phyloP scores from a whole-genome alignment of 2,113 vertebrate species.

The Pedetes capensis region DNA sequence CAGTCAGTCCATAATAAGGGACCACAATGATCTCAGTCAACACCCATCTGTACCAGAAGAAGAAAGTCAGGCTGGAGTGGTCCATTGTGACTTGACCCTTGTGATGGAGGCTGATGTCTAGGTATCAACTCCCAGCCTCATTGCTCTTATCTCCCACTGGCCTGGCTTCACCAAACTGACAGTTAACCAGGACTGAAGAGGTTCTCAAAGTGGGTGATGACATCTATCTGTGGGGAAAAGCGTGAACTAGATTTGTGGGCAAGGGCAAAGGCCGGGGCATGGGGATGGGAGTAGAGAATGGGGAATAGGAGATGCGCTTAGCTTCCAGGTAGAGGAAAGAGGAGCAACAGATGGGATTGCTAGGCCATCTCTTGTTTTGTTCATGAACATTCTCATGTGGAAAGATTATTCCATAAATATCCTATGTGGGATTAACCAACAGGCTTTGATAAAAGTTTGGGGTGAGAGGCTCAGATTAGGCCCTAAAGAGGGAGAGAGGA shows the following conservation, averaged over 20 bases:
- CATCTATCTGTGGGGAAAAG: not conserved
- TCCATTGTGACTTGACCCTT: not conserved
- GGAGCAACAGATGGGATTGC: not conserved
- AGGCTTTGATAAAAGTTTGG: not conserved
- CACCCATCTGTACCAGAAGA: not conserved
- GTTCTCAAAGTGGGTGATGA: not conserved
- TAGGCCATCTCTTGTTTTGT: not conserved
- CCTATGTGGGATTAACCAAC: not conserved
- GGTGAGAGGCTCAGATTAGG: not conserved
- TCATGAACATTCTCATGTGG: not conserved
- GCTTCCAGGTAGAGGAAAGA: not conserved
- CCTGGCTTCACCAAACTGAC: not conserved
- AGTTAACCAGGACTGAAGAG: not conserved
- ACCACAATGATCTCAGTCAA: not conserved
- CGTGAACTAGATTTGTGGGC: not conserved
- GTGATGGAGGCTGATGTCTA: accelerated
- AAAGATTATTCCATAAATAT: not conserved
- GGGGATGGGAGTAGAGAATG: not conserved
- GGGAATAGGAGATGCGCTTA: too few relatives aligned
- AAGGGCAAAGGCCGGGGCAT: not conserved
- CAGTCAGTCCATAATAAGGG: not conserved
- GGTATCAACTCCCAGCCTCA: not conserved
- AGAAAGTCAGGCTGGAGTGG: not conserved
- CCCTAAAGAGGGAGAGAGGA: not conserved
- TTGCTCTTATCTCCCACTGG: not conserved